A percentile compares a stretch with the other conserved stretches of the same genome.
Conservation (phyloP, 2,888 invertebrate genomes). For the Incurvaria masculella region DNA sequence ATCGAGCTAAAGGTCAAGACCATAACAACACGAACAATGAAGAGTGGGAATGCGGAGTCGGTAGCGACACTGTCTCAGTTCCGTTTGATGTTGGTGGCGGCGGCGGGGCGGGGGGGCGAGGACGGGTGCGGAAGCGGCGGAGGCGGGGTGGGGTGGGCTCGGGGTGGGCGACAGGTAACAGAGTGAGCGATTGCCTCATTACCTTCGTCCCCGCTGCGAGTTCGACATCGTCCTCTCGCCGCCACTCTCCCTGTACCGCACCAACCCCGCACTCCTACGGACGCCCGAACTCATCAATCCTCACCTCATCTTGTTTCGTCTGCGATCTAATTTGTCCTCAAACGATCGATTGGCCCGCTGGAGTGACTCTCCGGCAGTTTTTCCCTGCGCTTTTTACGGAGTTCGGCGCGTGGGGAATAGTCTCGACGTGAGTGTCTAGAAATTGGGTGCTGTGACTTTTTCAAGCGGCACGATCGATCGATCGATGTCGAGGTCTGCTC, state of each 20-base stretch:
- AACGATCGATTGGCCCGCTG: not conserved
- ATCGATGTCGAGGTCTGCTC: not conserved
- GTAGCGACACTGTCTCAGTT: not conserved
- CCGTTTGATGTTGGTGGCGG: not conserved
- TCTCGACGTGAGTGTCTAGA: too few species aligned
- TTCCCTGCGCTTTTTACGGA: not conserved
- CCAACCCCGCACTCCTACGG: not conserved
- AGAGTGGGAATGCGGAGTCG: not conserved
- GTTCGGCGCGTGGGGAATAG: not conserved
- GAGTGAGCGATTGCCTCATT: not conserved
- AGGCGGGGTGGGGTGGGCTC: not conserved
- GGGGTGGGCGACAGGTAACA: not conserved
- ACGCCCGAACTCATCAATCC: not conserved
- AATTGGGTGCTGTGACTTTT: not conserved
- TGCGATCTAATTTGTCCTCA: not conserved
- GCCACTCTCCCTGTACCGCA: not conserved
- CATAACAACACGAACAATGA: not conserved
- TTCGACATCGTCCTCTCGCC: not conserved
- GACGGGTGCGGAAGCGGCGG: not conserved
- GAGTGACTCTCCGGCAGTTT: not conserved
- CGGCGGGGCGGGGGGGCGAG: not conserved
- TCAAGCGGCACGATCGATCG: not conserved
- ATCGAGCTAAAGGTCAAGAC: not conserved
- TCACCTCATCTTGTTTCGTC: not conserved
- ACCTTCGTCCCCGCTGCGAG: not conserved